Evolutionary conservation across 2,113 vertebrate genomes (phyloP).

Genomic region (Condylura cristata): DNA sequence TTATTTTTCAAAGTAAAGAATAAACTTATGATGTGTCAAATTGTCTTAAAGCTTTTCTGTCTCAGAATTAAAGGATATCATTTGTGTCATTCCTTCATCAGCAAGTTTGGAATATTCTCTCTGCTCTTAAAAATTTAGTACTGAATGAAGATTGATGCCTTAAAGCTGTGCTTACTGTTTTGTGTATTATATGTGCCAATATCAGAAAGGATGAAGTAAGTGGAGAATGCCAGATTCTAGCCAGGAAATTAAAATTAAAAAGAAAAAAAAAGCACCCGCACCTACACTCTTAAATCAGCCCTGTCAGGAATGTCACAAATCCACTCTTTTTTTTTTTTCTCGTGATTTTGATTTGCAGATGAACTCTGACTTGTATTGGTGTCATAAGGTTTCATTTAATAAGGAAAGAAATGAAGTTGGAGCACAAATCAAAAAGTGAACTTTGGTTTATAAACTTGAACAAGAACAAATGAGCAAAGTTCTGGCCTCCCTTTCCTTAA

Average conservation of each 20-base stretch:
- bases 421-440: not conserved
- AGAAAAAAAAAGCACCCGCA: not conserved
- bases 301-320: not conserved
- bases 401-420: not conserved
- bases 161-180: not conserved
- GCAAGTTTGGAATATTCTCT: not conserved
- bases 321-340: not conserved
- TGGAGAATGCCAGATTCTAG: constrained; percentile 18
- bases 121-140: not conserved
- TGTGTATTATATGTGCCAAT: not conserved
- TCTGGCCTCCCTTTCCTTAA: not conserved
- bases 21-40: not conserved
- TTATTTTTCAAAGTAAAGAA: not conserved
- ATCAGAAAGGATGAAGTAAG: constrained; percentile 7
- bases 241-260: constrained; percentile 56
- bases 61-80: not conserved
- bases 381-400: constrained; percentile 49
- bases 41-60: not conserved
- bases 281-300: constrained; percentile 30
- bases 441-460: not conserved
- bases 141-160: not conserved
- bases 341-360: not conserved
- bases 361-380: not conserved
- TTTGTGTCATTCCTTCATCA: not conserved
- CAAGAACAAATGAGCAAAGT: not conserved